These are phyloP conservation scores for Drosophila antonietae DNA, from an alignment of 2,888 invertebrate genomes.

Conservation along the genomic window DNA sequence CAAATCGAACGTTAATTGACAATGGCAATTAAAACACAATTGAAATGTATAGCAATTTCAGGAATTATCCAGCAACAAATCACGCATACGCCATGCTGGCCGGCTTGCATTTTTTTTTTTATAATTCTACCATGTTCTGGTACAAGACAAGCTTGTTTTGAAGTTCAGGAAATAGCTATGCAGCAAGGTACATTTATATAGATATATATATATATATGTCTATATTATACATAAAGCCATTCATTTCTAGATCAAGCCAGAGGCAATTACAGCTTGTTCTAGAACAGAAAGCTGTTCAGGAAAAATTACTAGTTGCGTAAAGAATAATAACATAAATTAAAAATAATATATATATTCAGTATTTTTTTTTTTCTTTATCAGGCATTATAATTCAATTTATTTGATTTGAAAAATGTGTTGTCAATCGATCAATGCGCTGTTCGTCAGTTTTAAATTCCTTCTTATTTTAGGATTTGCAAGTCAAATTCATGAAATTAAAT, in stretches of 20 bases:
- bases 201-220: slow-evolving; percentile 1
- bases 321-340: not conserved
- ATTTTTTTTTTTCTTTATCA: slow-evolving; percentile 2
- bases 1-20: slow-evolving; percentile 45
- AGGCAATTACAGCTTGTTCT: slow-evolving; percentile 20
- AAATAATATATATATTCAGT: not conserved
- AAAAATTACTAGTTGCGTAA: slow-evolving; percentile 13
- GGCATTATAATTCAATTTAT: slow-evolving; percentile 12
- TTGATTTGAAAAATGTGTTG: slow-evolving; percentile 2
- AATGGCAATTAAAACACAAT: slow-evolving; percentile 64
- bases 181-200: slow-evolving; percentile 25
- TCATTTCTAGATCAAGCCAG: slow-evolving; percentile 54
- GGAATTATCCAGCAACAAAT: slow-evolving; percentile 59
- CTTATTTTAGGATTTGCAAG: slow-evolving; percentile 37
- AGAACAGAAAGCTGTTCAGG: slow-evolving; percentile 9
- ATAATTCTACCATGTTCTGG: slow-evolving; percentile 40
- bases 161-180: slow-evolving; percentile 75
- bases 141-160: slow-evolving; percentile 64
- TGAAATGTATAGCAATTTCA: slow-evolving; percentile 61
- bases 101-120: slow-evolving; percentile 11
- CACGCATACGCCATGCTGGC: slow-evolving; percentile 62
- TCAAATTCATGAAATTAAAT: slow-evolving; percentile 39
- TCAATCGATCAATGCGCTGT: slow-evolving; percentile 30
- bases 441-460: not conserved
- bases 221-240: slow-evolving; percentile 29